Evolutionary conservation across 2,113 vertebrate species (phyloP).

Genomic region (Bos javanicus): DNA sequence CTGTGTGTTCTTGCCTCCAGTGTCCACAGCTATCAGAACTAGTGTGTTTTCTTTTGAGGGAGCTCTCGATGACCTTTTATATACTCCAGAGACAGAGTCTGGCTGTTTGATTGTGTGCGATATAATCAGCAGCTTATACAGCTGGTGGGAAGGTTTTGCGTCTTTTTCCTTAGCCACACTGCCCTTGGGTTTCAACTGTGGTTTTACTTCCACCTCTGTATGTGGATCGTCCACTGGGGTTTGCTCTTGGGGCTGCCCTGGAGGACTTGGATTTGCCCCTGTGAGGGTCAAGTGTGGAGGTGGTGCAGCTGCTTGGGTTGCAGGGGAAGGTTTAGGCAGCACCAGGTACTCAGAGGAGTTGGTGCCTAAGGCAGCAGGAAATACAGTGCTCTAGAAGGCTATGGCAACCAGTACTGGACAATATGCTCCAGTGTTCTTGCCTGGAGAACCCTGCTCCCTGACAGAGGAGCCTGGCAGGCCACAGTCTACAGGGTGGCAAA

Average conservation of each 20-base stretch:
- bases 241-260: background rate
- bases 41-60: background rate
- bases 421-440: background rate
- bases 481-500: background rate
- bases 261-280: background rate
- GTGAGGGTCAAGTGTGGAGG: background rate
- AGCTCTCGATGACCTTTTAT: background rate
- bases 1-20: background rate
- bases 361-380: background rate
- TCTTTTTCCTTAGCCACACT: background rate
- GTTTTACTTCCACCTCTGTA: background rate
- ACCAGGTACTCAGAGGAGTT: background rate
- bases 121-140: background rate
- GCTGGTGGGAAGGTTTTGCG: background rate
- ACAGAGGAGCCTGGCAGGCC: background rate
- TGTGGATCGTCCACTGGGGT: background rate
- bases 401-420: background rate
- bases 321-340: background rate
- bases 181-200: background rate
- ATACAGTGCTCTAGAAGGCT: background rate
- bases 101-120: background rate
- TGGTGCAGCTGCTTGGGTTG: background rate
- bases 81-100: background rate
- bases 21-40: background rate
- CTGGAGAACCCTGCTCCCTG: background rate